Conservation (phyloP, 2,113 vertebrate species). For the Notarius quadriscutis region DNA sequence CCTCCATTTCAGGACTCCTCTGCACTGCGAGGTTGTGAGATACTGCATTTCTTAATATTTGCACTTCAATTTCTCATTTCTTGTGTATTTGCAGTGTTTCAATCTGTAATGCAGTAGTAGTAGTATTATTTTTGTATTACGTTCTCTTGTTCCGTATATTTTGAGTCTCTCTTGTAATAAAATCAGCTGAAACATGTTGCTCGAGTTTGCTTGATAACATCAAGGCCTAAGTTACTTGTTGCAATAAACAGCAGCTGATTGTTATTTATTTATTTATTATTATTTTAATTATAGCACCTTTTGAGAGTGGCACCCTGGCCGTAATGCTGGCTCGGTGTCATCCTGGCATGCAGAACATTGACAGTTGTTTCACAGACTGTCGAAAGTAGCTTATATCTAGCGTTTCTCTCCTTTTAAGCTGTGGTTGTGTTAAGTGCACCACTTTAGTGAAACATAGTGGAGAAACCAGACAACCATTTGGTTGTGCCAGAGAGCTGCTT, state of each 20-base stretch:
- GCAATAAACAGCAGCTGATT: conserved; percentile 10
- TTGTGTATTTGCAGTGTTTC: background rate
- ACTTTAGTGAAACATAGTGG: background rate
- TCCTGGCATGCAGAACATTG: background rate
- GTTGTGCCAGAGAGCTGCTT: background rate
- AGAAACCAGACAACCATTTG: background rate
- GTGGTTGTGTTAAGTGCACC: conserved; percentile 24
- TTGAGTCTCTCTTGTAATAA: background rate
- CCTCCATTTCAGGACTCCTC: conserved; percentile 5
- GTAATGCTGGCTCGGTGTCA: background rate
- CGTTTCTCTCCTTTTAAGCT: background rate
- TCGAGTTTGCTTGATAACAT: background rate
- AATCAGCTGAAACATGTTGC: background rate
- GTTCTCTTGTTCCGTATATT: background rate
- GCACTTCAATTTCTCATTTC: background rate
- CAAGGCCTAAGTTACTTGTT: conserved; percentile 11
- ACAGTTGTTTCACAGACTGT: conserved; percentile 11
- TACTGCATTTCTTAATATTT: background rate
- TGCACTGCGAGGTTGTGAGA: background rate
- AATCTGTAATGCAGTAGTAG: background rate
- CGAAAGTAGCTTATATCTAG: conserved; percentile 17
- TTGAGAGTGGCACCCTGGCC: conserved; percentile 18
- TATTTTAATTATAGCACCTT: background rate
- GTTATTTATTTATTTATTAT: background rate
- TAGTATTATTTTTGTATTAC: background rate